Conservation (phyloP, 2,888 invertebrate genomes). For the Polyploca ridens region DNA sequence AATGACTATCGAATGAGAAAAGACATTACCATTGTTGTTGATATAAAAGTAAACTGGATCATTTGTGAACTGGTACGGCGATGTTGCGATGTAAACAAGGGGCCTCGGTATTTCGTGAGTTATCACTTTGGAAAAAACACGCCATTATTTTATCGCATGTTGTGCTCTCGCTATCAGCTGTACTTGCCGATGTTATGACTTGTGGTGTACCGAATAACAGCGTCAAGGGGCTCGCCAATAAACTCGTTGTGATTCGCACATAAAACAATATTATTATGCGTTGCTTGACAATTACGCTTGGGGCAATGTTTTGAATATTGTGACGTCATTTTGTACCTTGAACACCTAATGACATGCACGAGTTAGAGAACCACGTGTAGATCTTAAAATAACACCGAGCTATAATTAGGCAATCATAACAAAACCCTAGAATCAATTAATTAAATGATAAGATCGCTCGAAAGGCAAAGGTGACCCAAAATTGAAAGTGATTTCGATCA, state of each 20-base stretch:
- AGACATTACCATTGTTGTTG: conserved; percentile 34
- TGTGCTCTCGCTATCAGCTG: conserved; percentile 71
- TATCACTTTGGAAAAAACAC: conserved; percentile 77
- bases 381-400: background rate
- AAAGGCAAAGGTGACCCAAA: conserved; percentile 34
- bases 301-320: conserved; percentile 19
- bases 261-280: conserved; percentile 19
- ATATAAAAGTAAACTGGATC: conserved; percentile 32
- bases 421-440: background rate
- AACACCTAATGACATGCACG: conserved; percentile 5
- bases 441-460: conserved; percentile 13
- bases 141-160: conserved; percentile 70
- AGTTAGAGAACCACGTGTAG: conserved; percentile 8
- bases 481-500: conserved; percentile 54
- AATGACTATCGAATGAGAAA: conserved; percentile 44
- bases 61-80: conserved; percentile 23
- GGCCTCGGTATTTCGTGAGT: conserved; percentile 65
- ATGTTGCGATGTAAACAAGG: conserved; percentile 35
- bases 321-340: conserved; percentile 12
- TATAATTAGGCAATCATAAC: conserved; percentile 8
- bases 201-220: conserved; percentile 20
- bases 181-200: conserved; percentile 26
- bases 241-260: conserved; percentile 28
- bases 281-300: conserved; percentile 11
- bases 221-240: conserved; percentile 38